phyloP scores from a whole-genome alignment of 2,797 vertebrate species.

The Acestrorhynchus altus region DNA sequence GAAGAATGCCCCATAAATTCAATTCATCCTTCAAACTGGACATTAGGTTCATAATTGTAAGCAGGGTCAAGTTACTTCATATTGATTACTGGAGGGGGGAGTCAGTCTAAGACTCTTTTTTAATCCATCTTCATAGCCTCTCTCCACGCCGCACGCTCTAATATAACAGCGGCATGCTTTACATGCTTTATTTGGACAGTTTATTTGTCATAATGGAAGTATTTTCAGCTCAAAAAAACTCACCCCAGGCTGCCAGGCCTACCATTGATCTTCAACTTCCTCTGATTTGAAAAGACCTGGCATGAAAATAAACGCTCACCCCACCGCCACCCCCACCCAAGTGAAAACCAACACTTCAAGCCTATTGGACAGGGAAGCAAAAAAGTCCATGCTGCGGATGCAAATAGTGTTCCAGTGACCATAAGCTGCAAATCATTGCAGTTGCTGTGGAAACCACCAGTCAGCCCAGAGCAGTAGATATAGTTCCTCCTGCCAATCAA shows the following conservation, averaged over 20 bases:
- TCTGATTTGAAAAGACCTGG: constrained; percentile 42
- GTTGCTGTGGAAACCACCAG: constrained; percentile 59
- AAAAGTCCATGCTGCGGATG: constrained; percentile 30
- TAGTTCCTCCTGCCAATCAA: constrained; percentile 37
- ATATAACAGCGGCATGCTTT: not conserved
- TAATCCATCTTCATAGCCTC: not conserved
- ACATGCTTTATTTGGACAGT: constrained; percentile 6
- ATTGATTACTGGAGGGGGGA: constrained; percentile 13
- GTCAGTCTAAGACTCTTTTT: not conserved
- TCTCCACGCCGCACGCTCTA: not conserved
- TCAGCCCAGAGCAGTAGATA: constrained; percentile 29
- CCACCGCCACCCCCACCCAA: constrained; percentile 34
- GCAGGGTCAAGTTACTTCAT: constrained; percentile 13
- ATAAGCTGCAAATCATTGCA: constrained; percentile 51
- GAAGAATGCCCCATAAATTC: constrained; percentile 9
- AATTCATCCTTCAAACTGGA: constrained; percentile 28
- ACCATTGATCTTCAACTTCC: constrained; percentile 38
- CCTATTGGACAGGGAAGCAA: constrained; percentile 29
- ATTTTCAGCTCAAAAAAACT: constrained; percentile 31
- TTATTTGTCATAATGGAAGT: constrained; percentile 32
- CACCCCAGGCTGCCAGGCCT: constrained; percentile 22
- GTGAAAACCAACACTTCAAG: constrained; percentile 33
- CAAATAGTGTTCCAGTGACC: constrained; percentile 51
- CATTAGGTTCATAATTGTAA: constrained; percentile 32
- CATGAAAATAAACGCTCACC: constrained; percentile 43